Conservation (phyloP, 2,113 vertebrate genomes). For the Cinclus cinclus region DNA sequence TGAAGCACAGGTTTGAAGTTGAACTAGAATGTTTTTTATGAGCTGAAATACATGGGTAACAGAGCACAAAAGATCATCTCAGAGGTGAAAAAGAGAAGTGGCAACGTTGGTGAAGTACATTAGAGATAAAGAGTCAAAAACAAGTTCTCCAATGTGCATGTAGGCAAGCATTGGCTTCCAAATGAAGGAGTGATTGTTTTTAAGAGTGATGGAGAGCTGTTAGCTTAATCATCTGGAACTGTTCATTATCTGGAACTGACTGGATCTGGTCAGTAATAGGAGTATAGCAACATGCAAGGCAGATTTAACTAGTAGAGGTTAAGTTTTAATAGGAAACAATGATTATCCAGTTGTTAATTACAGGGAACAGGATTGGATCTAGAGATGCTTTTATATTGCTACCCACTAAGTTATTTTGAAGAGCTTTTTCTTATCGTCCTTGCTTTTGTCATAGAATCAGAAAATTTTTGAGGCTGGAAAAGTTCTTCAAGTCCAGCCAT, state of each 20-base stretch:
- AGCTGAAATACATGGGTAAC: background rate
- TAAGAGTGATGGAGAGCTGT: background rate
- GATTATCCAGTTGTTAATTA: background rate
- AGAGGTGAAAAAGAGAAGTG: background rate
- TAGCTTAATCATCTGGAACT: background rate
- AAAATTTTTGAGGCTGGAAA: background rate
- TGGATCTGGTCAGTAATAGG: background rate
- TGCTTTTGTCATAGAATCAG: background rate
- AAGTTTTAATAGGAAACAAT: background rate
- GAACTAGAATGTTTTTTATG: conserved; percentile 9
- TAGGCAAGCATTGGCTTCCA: background rate
- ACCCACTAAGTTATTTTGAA: background rate
- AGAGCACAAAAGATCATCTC: background rate
- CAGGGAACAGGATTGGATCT: background rate
- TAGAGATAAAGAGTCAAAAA: background rate
- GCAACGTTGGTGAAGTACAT: background rate
- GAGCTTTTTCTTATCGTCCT: background rate
- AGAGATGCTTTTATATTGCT: background rate
- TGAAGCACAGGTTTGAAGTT: background rate
- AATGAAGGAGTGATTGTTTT: background rate
- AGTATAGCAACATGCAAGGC: background rate
- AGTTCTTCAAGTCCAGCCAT: background rate
- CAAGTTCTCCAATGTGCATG: background rate
- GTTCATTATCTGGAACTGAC: background rate
- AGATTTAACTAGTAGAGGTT: background rate